Conservation (phyloP, 2,888 invertebrate species). For the Sinodicranocentrus sp. region DNA sequence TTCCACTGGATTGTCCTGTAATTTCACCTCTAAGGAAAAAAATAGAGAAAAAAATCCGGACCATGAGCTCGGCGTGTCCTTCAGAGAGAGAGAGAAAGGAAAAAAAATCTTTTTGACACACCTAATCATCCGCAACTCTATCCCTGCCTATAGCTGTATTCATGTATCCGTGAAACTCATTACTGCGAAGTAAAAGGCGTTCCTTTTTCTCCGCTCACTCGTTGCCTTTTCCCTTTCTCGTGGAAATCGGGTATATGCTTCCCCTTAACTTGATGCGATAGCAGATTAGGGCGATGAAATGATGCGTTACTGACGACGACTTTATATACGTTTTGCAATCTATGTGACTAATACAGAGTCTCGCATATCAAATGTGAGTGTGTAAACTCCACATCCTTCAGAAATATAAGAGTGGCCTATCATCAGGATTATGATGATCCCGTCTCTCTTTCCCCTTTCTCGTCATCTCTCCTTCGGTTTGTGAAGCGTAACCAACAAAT, state of each 20-base stretch:
- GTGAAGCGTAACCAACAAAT: constrained; percentile 17
- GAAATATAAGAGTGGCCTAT: constrained; percentile 49
- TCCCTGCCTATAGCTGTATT: constrained; percentile 6
- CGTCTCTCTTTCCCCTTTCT: constrained; percentile 39
- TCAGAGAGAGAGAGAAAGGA: constrained; percentile 34
- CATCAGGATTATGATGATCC: constrained; percentile 52
- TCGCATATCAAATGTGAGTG: constrained; percentile 5
- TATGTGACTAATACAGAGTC: neutral
- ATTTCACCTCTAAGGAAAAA: constrained; percentile 64
- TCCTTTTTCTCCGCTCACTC: constrained; percentile 19
- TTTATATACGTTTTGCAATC: constrained; percentile 35
- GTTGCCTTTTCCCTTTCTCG: constrained; percentile 17
- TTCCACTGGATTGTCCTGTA: constrained; percentile 66
- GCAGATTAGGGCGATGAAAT: constrained; percentile 66
- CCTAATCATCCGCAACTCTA: constrained; percentile 67
- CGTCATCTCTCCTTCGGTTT: constrained; percentile 10
- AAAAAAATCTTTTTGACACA: constrained; percentile 65
- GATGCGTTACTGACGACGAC: constrained; percentile 66
- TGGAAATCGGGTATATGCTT: constrained; percentile 21
- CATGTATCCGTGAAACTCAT: constrained; percentile 32
- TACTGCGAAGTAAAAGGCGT: constrained; percentile 47
- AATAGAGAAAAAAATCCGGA: constrained; percentile 36
- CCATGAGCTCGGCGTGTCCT: constrained; percentile 60
- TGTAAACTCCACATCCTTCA: constrained; percentile 4
- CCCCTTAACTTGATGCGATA: constrained; percentile 35